Evolutionary conservation across 2,797 vertebrate genomes (phyloP).

Genomic region (Amblyopsis hoosieri): DNA sequence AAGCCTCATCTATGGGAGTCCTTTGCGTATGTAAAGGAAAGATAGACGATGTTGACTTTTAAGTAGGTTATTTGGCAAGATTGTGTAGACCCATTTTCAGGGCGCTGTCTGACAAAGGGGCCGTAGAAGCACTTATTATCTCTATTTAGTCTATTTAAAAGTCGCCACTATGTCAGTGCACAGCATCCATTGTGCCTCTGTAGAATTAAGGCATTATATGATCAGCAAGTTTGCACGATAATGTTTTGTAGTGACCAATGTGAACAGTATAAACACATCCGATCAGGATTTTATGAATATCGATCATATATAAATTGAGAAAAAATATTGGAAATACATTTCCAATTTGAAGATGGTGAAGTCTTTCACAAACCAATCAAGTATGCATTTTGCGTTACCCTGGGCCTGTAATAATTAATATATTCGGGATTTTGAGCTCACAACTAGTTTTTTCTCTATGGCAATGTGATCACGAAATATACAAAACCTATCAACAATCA

Average conservation of each 20-base stretch:
- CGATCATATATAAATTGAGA: no score
- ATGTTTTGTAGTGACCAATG: not conserved
- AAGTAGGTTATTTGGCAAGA: conserved; percentile 79
- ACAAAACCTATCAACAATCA: not conserved
- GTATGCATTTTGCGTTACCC: not conserved
- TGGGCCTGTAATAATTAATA: not conserved
- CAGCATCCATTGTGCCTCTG: not conserved
- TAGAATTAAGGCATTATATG: not conserved
- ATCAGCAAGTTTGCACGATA: not conserved
- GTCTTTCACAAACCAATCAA: not conserved
- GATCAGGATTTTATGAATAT: not conserved
- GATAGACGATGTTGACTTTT: conserved; percentile 91
- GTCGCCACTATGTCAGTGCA: not conserved
- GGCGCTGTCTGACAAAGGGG: conserved; percentile 64
- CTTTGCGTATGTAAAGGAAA: conserved; percentile 87
- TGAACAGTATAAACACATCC: not conserved
- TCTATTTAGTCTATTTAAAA: not conserved
- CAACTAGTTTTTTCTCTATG: not conserved
- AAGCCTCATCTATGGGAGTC: conserved; percentile 86
- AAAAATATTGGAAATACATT: not conserved
- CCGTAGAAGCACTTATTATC: conserved; percentile 56
- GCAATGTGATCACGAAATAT: no score
- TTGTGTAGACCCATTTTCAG: conserved; percentile 65
- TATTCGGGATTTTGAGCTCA: not conserved
- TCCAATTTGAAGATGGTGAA: not conserved